Evolutionary conservation across 2,113 vertebrate genomes (phyloP).

Genomic region (Fukomys damarensis): DNA sequence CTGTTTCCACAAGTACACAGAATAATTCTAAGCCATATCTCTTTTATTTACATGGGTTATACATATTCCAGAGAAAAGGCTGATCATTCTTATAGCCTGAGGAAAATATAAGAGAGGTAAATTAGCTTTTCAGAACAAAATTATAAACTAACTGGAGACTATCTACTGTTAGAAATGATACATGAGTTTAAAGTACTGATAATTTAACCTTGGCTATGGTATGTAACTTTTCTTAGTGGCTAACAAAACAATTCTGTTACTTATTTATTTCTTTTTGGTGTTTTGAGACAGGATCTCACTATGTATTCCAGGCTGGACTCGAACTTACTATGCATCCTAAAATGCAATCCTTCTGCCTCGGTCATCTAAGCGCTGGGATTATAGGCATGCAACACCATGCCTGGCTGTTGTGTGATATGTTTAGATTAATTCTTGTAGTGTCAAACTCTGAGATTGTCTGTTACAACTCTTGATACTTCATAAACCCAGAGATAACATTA

Average conservation of each 20-base stretch:
- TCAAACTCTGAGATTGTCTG: background rate
- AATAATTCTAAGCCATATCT: background rate
- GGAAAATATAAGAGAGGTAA: background rate
- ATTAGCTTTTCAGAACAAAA: background rate
- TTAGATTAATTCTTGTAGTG: background rate
- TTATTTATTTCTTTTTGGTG: background rate
- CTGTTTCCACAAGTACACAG: background rate
- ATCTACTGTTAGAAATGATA: background rate
- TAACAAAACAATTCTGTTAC: background rate
- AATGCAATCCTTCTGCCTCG: background rate
- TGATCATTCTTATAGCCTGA: slow-evolving; percentile 28
- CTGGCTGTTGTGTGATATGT: background rate
- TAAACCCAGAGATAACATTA: background rate
- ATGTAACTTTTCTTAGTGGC: background rate
- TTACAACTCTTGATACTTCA: slow-evolving; percentile 15
- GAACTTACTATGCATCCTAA: background rate
- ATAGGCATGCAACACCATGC: background rate
- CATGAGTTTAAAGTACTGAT: background rate
- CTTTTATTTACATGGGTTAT: background rate
- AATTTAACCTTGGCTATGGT: background rate
- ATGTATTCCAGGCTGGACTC: background rate
- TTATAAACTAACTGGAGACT: slow-evolving; percentile 29
- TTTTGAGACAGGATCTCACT: background rate
- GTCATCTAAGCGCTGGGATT: background rate
- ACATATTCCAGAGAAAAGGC: background rate